phyloP scores from a whole-genome alignment of 1,140 invertebrate genomes.

The Odontomachus brunneus region DNA sequence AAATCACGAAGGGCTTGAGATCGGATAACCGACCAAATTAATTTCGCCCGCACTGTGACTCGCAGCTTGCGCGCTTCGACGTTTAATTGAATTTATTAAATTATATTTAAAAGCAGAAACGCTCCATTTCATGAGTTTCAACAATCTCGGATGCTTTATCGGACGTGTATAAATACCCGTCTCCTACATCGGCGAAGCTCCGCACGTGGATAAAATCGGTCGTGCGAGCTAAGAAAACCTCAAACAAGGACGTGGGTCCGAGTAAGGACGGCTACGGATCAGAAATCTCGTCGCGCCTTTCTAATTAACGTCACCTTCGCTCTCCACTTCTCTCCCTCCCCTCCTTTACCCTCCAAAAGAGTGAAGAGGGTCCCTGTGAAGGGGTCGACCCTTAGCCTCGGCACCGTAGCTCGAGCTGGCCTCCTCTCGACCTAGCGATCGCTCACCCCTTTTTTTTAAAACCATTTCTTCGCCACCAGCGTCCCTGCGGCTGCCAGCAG shows the following conservation, averaged over 20 bases:
- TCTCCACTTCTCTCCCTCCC: constrained; percentile 20
- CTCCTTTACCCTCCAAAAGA: constrained; percentile 7
- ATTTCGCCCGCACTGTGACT: neutral
- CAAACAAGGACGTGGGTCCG: constrained; percentile 34
- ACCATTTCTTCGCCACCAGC: constrained; percentile 73
- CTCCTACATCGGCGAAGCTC: neutral
- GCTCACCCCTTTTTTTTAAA: constrained; percentile 74
- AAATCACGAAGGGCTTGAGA: constrained; percentile 8
- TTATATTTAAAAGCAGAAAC: constrained; percentile 35
- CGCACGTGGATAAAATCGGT: constrained; percentile 42
- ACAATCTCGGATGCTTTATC: constrained; percentile 33
- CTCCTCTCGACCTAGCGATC: constrained; percentile 76
- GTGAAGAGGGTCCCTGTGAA: constrained; percentile 71
- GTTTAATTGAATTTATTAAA: constrained; percentile 17
- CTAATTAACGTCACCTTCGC: constrained; percentile 79
- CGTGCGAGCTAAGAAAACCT: constrained; percentile 23
- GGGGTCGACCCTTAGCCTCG: constrained; percentile 67
- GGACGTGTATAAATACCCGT: constrained; percentile 50
- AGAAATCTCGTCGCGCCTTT: constrained; percentile 71
- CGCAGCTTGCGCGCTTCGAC: neutral
- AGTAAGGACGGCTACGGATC: constrained; percentile 65
- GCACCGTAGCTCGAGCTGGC: constrained; percentile 65
- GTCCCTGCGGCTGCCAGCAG: constrained; percentile 76
- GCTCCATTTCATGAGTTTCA: constrained; percentile 21
- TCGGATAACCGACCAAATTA: constrained; percentile 21